Evolutionary conservation across 1,140 invertebrate species (phyloP).

Genomic region (Gryon sp.): DNA sequence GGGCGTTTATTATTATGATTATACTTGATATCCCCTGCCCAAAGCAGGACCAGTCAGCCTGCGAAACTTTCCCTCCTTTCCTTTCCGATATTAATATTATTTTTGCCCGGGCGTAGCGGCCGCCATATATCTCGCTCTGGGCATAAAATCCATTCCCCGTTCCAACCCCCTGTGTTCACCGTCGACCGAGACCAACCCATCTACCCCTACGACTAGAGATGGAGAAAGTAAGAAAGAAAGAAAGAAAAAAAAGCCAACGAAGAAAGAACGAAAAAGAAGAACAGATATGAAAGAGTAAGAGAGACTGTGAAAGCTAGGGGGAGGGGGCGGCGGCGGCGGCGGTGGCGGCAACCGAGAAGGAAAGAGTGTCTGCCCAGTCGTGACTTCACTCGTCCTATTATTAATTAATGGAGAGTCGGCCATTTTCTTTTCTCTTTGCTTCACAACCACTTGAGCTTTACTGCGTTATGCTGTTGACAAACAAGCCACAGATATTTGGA

Average conservation of each 20-base stretch:
- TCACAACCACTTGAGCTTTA: conserved; percentile 48
- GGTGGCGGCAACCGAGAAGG: too few species aligned
- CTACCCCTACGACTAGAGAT: conserved; percentile 62
- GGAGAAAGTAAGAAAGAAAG: conserved; percentile 62
- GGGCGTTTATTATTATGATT: conserved; percentile 80
- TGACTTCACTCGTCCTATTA: conserved; percentile 65
- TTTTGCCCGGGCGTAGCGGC: conserved; percentile 79
- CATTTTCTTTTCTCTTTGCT: conserved; percentile 67
- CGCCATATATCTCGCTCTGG: conserved; percentile 79
- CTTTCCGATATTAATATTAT: conserved; percentile 80
- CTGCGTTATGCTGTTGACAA: conserved; percentile 42
- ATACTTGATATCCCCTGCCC: conserved; percentile 79
- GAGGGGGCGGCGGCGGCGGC: too few species aligned
- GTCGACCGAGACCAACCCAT: conserved; percentile 68
- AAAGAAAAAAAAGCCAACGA: too few species aligned
- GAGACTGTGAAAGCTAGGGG: conserved; percentile 19
- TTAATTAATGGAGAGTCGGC: conserved; percentile 71
- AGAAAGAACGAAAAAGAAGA: conserved; percentile 61
- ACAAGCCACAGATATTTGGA: conserved; percentile 38
- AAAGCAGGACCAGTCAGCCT: conserved; percentile 77
- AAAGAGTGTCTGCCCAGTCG: conserved; percentile 61
- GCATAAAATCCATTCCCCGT: conserved; percentile 79
- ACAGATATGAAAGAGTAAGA: conserved; percentile 55
- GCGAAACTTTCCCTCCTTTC: conserved; percentile 79
- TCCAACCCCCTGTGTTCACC: conserved; percentile 70